phyloP scores from a whole-genome alignment of 2,888 invertebrate species.

The Hermaeophaga mercurialis region DNA sequence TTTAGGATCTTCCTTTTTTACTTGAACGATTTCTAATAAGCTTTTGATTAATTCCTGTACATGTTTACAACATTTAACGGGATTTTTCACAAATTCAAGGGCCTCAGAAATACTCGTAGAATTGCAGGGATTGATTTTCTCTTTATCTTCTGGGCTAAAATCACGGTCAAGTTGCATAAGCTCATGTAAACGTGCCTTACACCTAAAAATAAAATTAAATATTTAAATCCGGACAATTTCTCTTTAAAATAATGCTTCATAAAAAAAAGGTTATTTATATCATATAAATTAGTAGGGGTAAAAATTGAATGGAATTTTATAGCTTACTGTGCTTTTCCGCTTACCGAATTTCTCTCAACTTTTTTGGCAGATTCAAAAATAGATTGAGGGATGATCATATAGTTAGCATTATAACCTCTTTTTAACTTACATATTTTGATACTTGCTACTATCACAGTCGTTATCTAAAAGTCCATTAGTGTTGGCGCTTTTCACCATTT shows the following conservation, averaged over 20 bases:
- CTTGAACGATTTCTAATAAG: conserved; percentile 81
- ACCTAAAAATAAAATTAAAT: conserved; percentile 71
- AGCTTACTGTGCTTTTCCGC: too few relatives aligned
- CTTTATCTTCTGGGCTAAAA: conserved; percentile 82
- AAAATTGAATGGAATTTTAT: too few relatives aligned
- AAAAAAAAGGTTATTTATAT: too few relatives aligned
- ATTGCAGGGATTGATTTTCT: conserved; percentile 88
- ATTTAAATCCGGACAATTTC: too few relatives aligned
- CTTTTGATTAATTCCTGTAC: conserved; percentile 87
- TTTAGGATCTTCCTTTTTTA: conserved; percentile 87
- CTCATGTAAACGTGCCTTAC: conserved; percentile 92
- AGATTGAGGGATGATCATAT: too few relatives aligned
- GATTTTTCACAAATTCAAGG: conserved; percentile 94
- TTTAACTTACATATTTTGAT: conserved; percentile 83
- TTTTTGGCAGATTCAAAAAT: too few relatives aligned
- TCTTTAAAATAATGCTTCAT: too few relatives aligned
- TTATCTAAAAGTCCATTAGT: conserved; percentile 98
- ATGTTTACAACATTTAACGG: conserved; percentile 89
- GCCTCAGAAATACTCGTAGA: conserved; percentile 92
- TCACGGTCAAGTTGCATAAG: conserved; percentile 89
- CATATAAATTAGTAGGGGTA: too few relatives aligned
- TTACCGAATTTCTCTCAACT: too few relatives aligned
- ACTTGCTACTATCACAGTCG: conserved; percentile 95
- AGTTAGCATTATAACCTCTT: too few relatives aligned
- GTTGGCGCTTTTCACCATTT: conserved; percentile 99